A percentile compares a stretch with the other conserved stretches of the same genome.
Evolutionary conservation across 2,113 vertebrate genomes (phyloP).

Genomic region (Marcusenius ussheri): DNA sequence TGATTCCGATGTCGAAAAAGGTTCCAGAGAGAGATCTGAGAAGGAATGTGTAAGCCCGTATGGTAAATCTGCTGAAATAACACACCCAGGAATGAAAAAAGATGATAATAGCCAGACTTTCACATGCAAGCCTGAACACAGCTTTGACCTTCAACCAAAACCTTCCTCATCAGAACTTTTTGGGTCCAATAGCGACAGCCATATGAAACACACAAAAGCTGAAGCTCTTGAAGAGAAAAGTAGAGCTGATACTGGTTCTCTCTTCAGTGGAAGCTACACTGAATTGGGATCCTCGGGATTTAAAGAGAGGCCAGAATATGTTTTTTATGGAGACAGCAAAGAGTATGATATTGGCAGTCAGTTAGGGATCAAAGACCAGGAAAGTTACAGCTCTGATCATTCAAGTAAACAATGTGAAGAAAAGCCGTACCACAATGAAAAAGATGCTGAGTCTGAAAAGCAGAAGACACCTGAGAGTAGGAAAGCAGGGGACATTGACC

Average conservation of each 20-base stretch:
- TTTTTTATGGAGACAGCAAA: constrained; percentile 26
- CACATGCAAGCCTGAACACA: constrained; percentile 3
- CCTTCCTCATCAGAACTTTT: constrained; percentile 28
- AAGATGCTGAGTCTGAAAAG: constrained; percentile 32
- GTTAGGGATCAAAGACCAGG: constrained; percentile 25
- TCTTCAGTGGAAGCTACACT: constrained; percentile 36
- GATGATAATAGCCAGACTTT: constrained; percentile 17
- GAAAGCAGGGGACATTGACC: constrained; percentile 48
- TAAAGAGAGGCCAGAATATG: constrained; percentile 27
- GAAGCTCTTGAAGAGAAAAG: constrained; percentile 21
- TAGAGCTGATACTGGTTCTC: constrained; percentile 25
- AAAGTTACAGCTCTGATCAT: constrained; percentile 22
- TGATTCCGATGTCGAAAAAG: constrained; percentile 88
- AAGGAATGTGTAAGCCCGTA: constrained; percentile 64
- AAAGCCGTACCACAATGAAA: constrained; percentile 34
- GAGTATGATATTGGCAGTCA: constrained; percentile 12
- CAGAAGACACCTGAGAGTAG: constrained; percentile 27
- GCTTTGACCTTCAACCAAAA: constrained; percentile 15
- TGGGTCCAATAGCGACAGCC: constrained; percentile 17
- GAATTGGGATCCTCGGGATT: constrained; percentile 38
- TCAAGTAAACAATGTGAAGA: constrained; percentile 36
- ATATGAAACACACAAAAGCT: constrained; percentile 23
- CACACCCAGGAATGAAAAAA: constrained; percentile 39
- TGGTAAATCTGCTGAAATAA: constrained; percentile 31
- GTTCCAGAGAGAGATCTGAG: constrained; percentile 83